Base-by-base conservation (phyloP, 2,888 invertebrate genomes). In the Tricholauxania praeusta region DNA sequence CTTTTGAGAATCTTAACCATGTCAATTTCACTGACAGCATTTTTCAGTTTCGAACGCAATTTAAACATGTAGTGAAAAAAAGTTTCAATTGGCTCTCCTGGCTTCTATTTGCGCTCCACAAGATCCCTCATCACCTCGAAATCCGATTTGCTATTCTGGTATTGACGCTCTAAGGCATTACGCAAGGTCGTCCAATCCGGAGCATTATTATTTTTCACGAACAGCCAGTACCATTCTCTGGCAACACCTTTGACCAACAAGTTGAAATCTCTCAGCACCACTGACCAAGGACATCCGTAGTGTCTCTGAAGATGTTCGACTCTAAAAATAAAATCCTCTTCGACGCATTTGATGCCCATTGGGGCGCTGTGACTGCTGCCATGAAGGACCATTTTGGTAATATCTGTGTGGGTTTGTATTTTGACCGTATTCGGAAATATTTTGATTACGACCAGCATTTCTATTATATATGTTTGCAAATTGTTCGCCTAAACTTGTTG, bases 271-370 rank as follows among this genome's bases (percentile, higher is more conserved):
- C 64, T 28, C 4, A 72, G 17, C 3, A 74, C 51, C 14, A 59
- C 64, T 4, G 39, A 6, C 72, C 72, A 72, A 5, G 28, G 6
- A 12, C 65, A 66, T 1, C 14, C 12, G 32, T 74, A 69, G 3
- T 69, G 49, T 1, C 17, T 15, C 14, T 70, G 68, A 12, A 72
- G 28, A 55, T 68, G 59, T 14, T 71, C 74, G 8, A 72, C 5
- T 32, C 74, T 48, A n/a, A 71, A 68, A 4, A 74, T 39, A 28
- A 74, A 74, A 32, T 74, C 74, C 0, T 74, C 72, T 0, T 63
- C 63, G 28, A 28, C 28, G 4, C 28, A 28, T 28, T 28, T 28
- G 28, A 28, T 4, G 28, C 3, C 28, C 28, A 28, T 28, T 28
- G 28, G 4, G 28, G 28, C 28, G 28, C 28, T 28, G 28, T 28